Percentiles rank a stretch among this genome's conserved stretches.
phyloP scores from a whole-genome alignment of 2,797 vertebrate genomes.

The Netta rufina region DNA sequence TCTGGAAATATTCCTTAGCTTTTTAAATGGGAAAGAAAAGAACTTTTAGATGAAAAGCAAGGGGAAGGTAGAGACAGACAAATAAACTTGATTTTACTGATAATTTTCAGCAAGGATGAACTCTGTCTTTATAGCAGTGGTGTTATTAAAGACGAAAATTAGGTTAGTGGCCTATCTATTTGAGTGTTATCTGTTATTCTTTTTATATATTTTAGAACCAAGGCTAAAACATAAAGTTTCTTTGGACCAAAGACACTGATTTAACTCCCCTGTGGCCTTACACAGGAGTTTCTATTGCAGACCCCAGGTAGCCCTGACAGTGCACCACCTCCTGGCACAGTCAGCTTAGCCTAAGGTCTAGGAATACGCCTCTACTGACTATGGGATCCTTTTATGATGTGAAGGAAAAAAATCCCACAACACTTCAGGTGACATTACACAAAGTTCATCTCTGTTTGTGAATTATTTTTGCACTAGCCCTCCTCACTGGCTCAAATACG shows the following conservation, averaged over 20 bases:
- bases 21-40: constrained; percentile 54
- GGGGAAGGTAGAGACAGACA: constrained; percentile 40
- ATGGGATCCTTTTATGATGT: background rate
- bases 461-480: background rate
- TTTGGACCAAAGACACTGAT: constrained; percentile 36
- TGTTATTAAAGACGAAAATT: constrained; percentile 69
- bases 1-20: constrained; percentile 44
- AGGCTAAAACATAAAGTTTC: constrained; percentile 6
- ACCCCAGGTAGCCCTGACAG: background rate
- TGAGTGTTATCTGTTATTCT: constrained; percentile 58
- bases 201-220: constrained; percentile 64
- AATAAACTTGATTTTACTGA: constrained; percentile 59
- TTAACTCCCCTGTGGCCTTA: background rate
- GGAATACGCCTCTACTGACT: background rate
- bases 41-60: background rate
- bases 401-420: background rate
- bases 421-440: background rate
- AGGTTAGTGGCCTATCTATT: constrained; percentile 67
- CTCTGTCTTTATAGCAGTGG: constrained; percentile 55
- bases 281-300: background rate
- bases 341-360: background rate
- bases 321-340: background rate
- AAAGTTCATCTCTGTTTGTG: background rate
- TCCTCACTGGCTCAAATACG: background rate
- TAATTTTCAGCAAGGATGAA: constrained; percentile 69